A percentile compares a stretch with the other conserved stretches of the same genome.
These are phyloP conservation scores for Microplitis mediator DNA, from an alignment of 1,140 invertebrate species.

Conservation along the genomic window DNA sequence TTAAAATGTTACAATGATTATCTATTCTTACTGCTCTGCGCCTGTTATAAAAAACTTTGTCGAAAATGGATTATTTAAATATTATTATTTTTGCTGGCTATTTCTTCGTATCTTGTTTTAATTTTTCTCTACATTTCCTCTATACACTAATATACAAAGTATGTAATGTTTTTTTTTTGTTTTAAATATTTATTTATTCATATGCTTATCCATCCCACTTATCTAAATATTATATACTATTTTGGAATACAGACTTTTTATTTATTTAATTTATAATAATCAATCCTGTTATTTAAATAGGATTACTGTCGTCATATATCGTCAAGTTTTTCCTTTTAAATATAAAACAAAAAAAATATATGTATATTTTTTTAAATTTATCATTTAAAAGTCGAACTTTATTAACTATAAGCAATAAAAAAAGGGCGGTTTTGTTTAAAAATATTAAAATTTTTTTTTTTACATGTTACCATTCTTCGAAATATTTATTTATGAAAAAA, in stretches of 20 bases:
- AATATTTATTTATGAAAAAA: neutral
- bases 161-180: constrained; percentile 48
- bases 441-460: neutral
- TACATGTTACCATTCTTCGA: neutral
- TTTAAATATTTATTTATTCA: constrained; percentile 36
- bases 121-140: constrained; percentile 52
- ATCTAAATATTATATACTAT: constrained; percentile 48
- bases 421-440: no score
- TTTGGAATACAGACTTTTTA: constrained; percentile 52
- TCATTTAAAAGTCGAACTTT: no score
- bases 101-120: constrained; percentile 47
- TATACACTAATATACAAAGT: constrained; percentile 66
- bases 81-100: constrained; percentile 49
- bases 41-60: constrained; percentile 62
- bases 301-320: neutral
- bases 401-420: no score
- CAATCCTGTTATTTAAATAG: neutral
- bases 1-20: constrained; percentile 45
- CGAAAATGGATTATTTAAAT: constrained; percentile 53
- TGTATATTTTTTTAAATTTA: no score
- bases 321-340: neutral
- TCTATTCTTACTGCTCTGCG: constrained; percentile 57
- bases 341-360: no score
- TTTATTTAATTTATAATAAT: constrained; percentile 39
- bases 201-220: constrained; percentile 58